phyloP scores from a whole-genome alignment of 1,140 invertebrate species.

The Brachionus plicatilis region DNA sequence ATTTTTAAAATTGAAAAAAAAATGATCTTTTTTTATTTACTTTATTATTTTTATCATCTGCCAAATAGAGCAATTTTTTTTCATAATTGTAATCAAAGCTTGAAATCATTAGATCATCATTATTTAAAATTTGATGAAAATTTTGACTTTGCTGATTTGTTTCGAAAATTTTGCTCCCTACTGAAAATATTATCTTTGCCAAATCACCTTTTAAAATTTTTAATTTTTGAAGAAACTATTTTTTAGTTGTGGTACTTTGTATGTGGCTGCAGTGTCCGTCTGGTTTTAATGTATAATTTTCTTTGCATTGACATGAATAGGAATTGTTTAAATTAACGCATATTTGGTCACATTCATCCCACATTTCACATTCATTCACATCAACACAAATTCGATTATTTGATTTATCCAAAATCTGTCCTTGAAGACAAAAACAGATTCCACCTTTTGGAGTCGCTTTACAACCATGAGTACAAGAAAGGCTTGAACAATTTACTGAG shows the following conservation, averaged over 20 bases:
- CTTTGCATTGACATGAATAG: conserved; percentile 1
- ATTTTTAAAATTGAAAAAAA: neutral
- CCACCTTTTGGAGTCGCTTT: conserved; percentile 76
- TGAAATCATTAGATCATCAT: neutral
- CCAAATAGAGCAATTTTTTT: conserved; percentile 1
- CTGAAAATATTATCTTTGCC: neutral
- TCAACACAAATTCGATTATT: conserved; percentile 83
- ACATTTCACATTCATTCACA: conserved; percentile 83
- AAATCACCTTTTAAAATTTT: neutral
- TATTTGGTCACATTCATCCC: conserved; percentile 89
- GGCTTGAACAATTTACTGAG: conserved; percentile 50
- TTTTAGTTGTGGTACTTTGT: neutral
- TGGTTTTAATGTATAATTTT: conserved; percentile 4
- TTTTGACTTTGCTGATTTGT: conserved; percentile 12
- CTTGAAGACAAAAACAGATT: conserved; percentile 75
- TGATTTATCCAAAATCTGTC: conserved; percentile 62
- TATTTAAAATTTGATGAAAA: neutral
- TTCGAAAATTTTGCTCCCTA: neutral
- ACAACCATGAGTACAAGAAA: conserved; percentile 79
- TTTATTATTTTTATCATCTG: conserved; percentile 26
- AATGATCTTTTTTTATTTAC: neutral
- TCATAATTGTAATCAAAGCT: conserved; percentile 25
- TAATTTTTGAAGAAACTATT: neutral
- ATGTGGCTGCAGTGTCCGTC: neutral
- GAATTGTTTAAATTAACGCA: conserved; percentile 66